A percentile compares a stretch with the other conserved stretches of the same genome.
Conservation (phyloP, 2,888 invertebrate genomes). For the Catonia carolina region DNA sequence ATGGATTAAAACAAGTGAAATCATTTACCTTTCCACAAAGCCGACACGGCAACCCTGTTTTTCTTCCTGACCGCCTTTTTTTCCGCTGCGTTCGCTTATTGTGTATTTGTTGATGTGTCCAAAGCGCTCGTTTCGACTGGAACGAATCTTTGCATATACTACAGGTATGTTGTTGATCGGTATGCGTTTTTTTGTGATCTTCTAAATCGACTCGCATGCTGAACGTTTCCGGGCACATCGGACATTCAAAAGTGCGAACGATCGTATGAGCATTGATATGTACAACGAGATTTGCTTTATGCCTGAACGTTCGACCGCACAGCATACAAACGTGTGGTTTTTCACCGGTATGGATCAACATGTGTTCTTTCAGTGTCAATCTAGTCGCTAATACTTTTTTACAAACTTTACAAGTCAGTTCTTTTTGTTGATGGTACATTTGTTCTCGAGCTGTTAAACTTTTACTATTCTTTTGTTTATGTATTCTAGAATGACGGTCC, state of each 20-base stretch:
- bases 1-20: too few species aligned
- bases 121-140: slow-evolving; percentile 20
- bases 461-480: slow-evolving; percentile 19
- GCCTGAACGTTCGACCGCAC: slow-evolving; percentile 40
- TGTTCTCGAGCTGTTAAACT: neutral
- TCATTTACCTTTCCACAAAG: slow-evolving; percentile 27
- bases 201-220: slow-evolving; percentile 18
- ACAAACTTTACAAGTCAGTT: slow-evolving; percentile 36
- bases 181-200: slow-evolving; percentile 15
- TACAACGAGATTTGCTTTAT: slow-evolving; percentile 30
- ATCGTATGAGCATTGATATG: slow-evolving; percentile 31
- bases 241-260: slow-evolving; percentile 19
- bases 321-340: slow-evolving; percentile 40
- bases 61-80: slow-evolving; percentile 12
- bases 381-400: slow-evolving; percentile 34
- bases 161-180: slow-evolving; percentile 12
- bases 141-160: slow-evolving; percentile 16
- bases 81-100: slow-evolving; percentile 3
- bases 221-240: slow-evolving; percentile 18
- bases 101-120: slow-evolving; percentile 13
- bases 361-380: slow-evolving; percentile 35
- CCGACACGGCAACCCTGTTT: slow-evolving; percentile 25
- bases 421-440: slow-evolving; percentile 16
- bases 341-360: slow-evolving; percentile 41
- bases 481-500: slow-evolving; percentile 20